phyloP scores from a whole-genome alignment of 2,113 vertebrate species.

The Dasyurus viverrinus region DNA sequence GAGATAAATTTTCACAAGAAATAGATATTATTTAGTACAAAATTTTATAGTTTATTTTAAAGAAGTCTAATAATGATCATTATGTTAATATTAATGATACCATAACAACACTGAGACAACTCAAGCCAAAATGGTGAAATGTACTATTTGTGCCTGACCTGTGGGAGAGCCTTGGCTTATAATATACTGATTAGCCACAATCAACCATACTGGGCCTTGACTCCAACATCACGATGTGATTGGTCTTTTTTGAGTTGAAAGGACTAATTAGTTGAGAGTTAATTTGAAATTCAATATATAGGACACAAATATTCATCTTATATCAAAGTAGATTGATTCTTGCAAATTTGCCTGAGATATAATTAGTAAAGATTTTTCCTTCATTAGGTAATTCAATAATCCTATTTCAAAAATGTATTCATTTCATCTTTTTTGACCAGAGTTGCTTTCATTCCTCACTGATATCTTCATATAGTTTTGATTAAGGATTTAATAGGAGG shows the following conservation, averaged over 20 bases:
- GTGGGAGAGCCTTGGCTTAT: neutral
- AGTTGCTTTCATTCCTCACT: neutral
- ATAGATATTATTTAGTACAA: neutral
- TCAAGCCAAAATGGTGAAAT: neutral
- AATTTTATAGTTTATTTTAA: neutral
- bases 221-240: neutral
- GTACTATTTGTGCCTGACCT: neutral
- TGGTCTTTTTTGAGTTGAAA: neutral
- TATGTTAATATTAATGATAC: neutral
- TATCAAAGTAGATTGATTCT: neutral
- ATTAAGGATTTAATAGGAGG: slow-evolving; percentile 1
- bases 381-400: neutral
- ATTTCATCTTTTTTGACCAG: neutral
- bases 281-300: neutral
- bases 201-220: neutral
- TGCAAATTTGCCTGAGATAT: neutral
- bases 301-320: neutral
- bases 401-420: neutral
- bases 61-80: neutral
- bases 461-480: slow-evolving; percentile 12
- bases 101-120: neutral
- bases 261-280: neutral
- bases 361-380: neutral
- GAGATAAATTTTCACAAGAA: slow-evolving; percentile 12
- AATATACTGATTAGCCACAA: neutral